Conservation (phyloP, 2,113 vertebrate genomes). For the Leptocoma aspasia region DNA sequence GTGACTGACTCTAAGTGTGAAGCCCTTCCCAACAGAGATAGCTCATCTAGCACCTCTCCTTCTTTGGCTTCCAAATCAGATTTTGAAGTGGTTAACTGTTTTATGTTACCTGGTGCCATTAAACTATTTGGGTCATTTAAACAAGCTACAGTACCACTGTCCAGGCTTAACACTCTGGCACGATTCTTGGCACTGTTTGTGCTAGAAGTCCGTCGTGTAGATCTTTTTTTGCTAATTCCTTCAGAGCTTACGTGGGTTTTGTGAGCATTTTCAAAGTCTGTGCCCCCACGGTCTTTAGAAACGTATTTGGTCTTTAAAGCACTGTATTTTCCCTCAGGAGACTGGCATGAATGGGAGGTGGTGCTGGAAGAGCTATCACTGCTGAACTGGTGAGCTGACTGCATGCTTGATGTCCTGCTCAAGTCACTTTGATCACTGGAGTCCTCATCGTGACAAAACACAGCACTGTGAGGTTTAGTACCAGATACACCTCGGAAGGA, state of each 20-base stretch:
- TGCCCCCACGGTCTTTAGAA: constrained; percentile 66
- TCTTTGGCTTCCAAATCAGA: constrained; percentile 99
- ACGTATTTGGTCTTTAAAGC: constrained; percentile 84
- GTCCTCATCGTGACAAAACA: constrained; percentile 89
- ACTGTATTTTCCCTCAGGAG: constrained; percentile 84
- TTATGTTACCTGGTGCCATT: constrained; percentile 83
- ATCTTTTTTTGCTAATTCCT: constrained; percentile 74
- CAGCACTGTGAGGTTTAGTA: constrained; percentile 87
- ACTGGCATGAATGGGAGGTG: constrained; percentile 89
- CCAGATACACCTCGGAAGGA: constrained; percentile 81
- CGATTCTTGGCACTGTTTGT: constrained; percentile 89
- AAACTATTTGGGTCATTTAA: constrained; percentile 88
- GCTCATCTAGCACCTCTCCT: constrained; percentile 96
- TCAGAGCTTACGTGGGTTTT: constrained; percentile 74
- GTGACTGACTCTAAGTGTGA: constrained; percentile 98
- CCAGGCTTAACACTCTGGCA: constrained; percentile 91
- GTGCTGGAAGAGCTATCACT: constrained; percentile 94
- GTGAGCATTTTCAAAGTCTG: constrained; percentile 67
- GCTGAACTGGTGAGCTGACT: constrained; percentile 89
- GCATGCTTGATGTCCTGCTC: constrained; percentile 92
- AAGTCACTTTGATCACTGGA: constrained; percentile 96
- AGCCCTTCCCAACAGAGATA: constrained; percentile 92
- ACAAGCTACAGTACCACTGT: constrained; percentile 94
- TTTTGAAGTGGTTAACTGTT: constrained; percentile 95
- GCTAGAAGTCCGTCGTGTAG: constrained; percentile 85